phyloP scores from a whole-genome alignment of 2,797 vertebrate genomes.

The Rhinichthys osculus region DNA sequence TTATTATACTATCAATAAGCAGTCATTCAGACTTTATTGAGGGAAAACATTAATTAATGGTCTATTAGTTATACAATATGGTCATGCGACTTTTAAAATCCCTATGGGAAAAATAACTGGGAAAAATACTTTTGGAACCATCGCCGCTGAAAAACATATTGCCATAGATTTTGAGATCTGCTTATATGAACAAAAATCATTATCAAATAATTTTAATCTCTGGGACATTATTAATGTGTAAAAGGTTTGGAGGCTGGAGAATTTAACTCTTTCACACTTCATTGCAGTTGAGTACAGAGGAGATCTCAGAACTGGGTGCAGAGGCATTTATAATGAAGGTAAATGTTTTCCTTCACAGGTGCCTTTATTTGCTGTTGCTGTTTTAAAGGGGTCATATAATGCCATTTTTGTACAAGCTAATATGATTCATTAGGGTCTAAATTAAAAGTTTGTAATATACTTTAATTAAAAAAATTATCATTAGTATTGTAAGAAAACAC shows the following conservation, averaged over 20 bases:
- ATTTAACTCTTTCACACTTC: conserved; percentile 31
- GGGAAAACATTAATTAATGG: not conserved
- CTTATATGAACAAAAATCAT: not conserved
- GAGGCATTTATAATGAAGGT: conserved; percentile 93
- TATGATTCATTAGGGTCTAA: no score
- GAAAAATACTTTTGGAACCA: not conserved
- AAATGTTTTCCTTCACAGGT: conserved; percentile 63
- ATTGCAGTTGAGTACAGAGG: conserved; percentile 71
- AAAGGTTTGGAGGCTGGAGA: conserved; percentile 19
- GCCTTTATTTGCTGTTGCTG: conserved; percentile 41
- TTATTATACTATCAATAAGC: no score
- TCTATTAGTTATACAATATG: not conserved
- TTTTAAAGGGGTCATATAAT: not conserved
- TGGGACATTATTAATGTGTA: not conserved
- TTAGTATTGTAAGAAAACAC: no score
- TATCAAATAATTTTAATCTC: not conserved
- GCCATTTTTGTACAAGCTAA: no score
- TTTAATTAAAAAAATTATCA: no score
- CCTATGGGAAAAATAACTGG: not conserved
- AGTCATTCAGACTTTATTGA: no score
- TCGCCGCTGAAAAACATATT: not conserved
- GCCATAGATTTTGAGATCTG: not conserved
- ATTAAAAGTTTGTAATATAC: no score
- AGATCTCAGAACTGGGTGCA: conserved; percentile 81
- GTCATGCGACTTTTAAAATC: not conserved